Base-by-base conservation (phyloP, 2,888 invertebrate genomes). In the Pediacus dermestoides region DNA sequence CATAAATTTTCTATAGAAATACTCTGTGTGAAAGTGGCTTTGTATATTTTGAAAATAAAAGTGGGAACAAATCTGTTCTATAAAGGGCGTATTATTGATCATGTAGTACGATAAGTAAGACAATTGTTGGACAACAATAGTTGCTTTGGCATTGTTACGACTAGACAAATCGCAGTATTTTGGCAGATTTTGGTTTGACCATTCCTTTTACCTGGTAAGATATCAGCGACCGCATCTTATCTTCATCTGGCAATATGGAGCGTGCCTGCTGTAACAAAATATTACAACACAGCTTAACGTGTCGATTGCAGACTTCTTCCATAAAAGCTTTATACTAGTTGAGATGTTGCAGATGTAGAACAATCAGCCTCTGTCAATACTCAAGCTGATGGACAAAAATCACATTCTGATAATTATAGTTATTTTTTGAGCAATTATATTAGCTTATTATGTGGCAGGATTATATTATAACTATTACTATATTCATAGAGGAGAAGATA, bases 401-500 rank as follows among this genome's bases (percentile, higher is more conserved):
- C n/a, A n/a, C n/a, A n/a, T n/a, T n/a, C n/a, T n/a, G n/a, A n/a
- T n/a, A n/a, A n/a, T n/a, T n/a, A n/a, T n/a, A n/a, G n/a, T n/a
- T n/a, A n/a, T n/a, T n/a, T n/a, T n/a, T n/a, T n/a, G n/a, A n/a
- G n/a, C n/a, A n/a, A n/a, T n/a, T n/a, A n/a, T n/a, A n/a, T n/a
- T n/a, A n/a, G n/a, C n/a, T n/a, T n/a, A n/a, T n/a, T n/a, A n/a
- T n/a, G n/a, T n/a, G n/a, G n/a, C n/a, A n/a, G n/a, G n/a, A 38
- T 43, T 50, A 51, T 16, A 11, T 13, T 16, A 11, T 48, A 60
- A 60, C 59, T 58, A 62, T 63, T 60, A 60, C 58, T 55, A 58
- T n/a, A n/a, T 62, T 58, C 58, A 55, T 50, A 48, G 51, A 39
- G n/a, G n/a, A 39, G 41, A 31, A 52, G 66, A 66, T 66, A 64